phyloP scores from a whole-genome alignment of 2,888 invertebrate genomes.

The Eubasilissa splendida region DNA sequence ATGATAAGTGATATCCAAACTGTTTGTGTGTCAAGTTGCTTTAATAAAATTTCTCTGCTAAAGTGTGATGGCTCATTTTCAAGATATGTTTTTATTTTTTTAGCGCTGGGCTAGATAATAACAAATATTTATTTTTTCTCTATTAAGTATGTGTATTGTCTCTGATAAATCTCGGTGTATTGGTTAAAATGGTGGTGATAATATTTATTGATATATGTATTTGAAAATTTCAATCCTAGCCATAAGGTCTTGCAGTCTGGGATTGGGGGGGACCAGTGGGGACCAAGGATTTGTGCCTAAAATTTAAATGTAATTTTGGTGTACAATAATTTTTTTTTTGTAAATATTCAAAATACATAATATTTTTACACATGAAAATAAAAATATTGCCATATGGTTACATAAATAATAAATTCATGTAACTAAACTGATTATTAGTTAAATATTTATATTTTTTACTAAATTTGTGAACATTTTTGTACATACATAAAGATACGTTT shows the following conservation, averaged over 20 bases:
- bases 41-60: too few species aligned
- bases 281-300: conserved; percentile 6
- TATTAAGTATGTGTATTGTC: too few species aligned
- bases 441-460: conserved; percentile 50
- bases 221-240: background rate
- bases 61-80: too few species aligned
- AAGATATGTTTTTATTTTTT: too few species aligned
- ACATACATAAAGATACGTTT: conserved; percentile 17
- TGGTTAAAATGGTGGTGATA: background rate
- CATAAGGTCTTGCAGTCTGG: conserved; percentile 1
- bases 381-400: conserved; percentile 13
- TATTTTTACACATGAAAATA: background rate
- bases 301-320: background rate
- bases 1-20: too few species aligned
- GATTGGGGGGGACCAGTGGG: conserved; percentile 13
- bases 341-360: background rate
- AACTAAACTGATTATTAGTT: conserved; percentile 12
- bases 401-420: background rate
- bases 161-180: too few species aligned
- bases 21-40: too few species aligned
- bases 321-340: conserved; percentile 12
- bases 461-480: conserved; percentile 39
- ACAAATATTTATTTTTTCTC: too few species aligned
- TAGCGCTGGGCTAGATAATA: too few species aligned
- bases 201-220: conserved; percentile 18